Base-by-base conservation (phyloP, 2,888 invertebrate genomes). In the Amphipyra berbera region DNA sequence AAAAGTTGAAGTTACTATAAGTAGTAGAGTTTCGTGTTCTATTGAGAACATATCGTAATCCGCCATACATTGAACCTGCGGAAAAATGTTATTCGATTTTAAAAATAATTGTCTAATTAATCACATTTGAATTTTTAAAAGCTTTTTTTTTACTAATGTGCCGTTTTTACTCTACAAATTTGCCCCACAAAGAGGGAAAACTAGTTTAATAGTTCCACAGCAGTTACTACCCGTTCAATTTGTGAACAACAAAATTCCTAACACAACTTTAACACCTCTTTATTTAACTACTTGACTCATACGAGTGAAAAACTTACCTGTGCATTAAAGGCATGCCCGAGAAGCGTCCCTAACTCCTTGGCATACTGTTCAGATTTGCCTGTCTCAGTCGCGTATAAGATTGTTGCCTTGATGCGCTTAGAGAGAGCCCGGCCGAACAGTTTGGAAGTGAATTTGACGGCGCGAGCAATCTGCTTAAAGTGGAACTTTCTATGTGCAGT, bases 401-500 rank as follows among this genome's bases (percentile, higher is more conserved):
- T 98, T 0, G 99, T 99, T 15, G 99, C 99, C 90, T 99, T 99
- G 84, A 99, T 98, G 77, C 99, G 96, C 78, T 98, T 97, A 6
- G 98, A 98, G 76, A 99, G 95, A 37, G 99, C 99, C 84, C 97
- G 97, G 47, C 98, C 98, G 94, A 99, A 99, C 80, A 99, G 95
- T 94, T 99, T 98, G 57, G 99, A 98, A 67, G 99, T 98, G 90
- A 99, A 99, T 94, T 98, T 99, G 68, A 99, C 99, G 61, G 99
- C 99, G 82, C 98, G 96, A 50, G 99, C 99, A 81, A 99, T 98
- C 95, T 99, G 98, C 90, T 98, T 98, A 94, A 99, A 99, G 90
- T 98, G 98, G 90, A 98, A 98, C 95, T 98, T 99, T 83, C 98
- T 96, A 82, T 96, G 95, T 14, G 80, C 78, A 50, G 97, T 96